These are phyloP conservation scores for Ciconia nigra DNA, from an alignment of 2,797 vertebrate genomes.

Conservation along the genomic window DNA sequence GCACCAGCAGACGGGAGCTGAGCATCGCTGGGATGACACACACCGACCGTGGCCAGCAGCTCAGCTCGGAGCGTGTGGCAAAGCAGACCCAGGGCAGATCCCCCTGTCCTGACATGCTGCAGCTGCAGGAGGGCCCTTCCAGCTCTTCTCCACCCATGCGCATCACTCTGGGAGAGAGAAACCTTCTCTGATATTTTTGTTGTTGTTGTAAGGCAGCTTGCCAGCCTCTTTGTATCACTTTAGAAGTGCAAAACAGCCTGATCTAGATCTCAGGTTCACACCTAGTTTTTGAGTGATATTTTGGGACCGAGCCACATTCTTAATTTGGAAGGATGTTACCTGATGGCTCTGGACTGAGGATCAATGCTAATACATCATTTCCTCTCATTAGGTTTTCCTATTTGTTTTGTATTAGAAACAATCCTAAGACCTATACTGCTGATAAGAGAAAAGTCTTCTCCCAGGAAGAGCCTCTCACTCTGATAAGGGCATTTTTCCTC, in stretches of 20 bases:
- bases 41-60: background rate
- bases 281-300: background rate
- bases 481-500: background rate
- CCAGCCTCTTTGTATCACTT: background rate
- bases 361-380: background rate
- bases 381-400: background rate
- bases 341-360: background rate
- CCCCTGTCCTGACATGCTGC: accelerated
- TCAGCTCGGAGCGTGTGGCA: background rate
- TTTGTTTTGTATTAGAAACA: background rate
- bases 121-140: background rate
- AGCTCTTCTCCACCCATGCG: background rate
- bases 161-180: background rate
- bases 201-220: background rate
- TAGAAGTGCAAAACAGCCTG: slow-evolving; percentile 5
- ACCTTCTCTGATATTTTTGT: background rate
- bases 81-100: background rate
- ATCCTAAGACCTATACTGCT: background rate
- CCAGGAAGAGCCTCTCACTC: background rate
- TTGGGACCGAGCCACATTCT: background rate
- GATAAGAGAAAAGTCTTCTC: background rate
- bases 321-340: background rate
- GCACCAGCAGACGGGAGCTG: accelerated
- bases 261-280: background rate
- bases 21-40: background rate